Base-by-base conservation (phyloP, 2,888 invertebrate species). In the Caenorhabditis imperialis region DNA sequence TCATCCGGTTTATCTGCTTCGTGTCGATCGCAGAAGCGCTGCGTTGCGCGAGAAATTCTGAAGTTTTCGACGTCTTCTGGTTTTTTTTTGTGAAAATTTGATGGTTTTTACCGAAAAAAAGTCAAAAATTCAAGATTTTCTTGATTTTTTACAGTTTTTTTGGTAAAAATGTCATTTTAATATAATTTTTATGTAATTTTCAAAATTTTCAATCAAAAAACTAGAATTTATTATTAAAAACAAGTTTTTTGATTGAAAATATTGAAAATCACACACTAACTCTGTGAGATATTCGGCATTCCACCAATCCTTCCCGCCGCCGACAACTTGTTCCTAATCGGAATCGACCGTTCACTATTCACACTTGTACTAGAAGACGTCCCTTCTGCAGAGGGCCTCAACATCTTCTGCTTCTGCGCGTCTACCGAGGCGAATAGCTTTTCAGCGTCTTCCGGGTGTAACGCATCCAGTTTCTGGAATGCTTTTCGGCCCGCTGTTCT, bases 21-120 rank as follows among this genome's bases (percentile, higher is more conserved):
- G 75, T 47, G 22, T 75, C 75, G 20, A 75, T 69, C 2, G 75
- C 75, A 18, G 69, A 69, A 0, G 69, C 62, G 44, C 62, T 63
- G 18, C 75, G 30, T 38, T 62, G 69, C 1, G 69, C 48, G n/a
- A 75, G 45, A 22, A 75, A 75, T n/a, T 53, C 62, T 62, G 48
- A 22, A 47, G 27, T n/a, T n/a, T n/a, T n/a, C n/a, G n/a, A n/a
- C n/a, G n/a, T n/a, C n/a, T n/a, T n/a, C n/a, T n/a, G n/a, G n/a
- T n/a, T n/a, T n/a, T n/a, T n/a, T n/a, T n/a, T n/a, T n/a, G n/a
- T n/a, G n/a, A n/a, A n/a, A n/a, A n/a, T n/a, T n/a, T n/a, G n/a
- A n/a, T n/a, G n/a, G n/a, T n/a, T n/a, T n/a, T n/a, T n/a, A n/a
- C n/a, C n/a, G n/a, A n/a, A n/a, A n/a, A n/a, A n/a, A n/a, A n/a